Evolutionary conservation across 1,140 invertebrate species (phyloP).

Genomic region (Temnothorax nylanderi): DNA sequence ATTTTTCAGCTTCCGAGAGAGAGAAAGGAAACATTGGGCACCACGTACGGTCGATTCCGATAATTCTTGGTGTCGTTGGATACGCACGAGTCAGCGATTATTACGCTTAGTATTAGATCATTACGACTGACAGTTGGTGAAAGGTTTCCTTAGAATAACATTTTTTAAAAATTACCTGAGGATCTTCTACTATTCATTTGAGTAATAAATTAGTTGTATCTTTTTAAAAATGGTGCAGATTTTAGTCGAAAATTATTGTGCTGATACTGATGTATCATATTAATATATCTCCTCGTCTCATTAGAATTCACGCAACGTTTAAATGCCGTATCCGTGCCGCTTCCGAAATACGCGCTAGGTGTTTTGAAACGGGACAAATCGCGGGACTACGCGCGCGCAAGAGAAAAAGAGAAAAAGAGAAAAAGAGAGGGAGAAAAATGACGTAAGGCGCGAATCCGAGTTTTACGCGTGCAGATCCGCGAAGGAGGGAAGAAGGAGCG

Average conservation of each 20-base stretch:
- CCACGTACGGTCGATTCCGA: background rate
- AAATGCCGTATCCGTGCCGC: background rate
- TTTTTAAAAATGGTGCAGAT: background rate
- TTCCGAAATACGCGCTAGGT: background rate
- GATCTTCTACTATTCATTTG: background rate
- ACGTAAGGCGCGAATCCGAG: background rate
- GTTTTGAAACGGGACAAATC: background rate
- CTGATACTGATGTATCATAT: conserved; percentile 16
- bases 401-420: background rate
- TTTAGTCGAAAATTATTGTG: background rate
- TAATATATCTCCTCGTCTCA: background rate
- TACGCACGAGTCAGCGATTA: background rate
- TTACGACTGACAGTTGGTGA: background rate
- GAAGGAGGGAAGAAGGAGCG: background rate
- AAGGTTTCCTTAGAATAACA: background rate
- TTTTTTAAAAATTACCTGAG: background rate
- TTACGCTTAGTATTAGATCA: background rate
- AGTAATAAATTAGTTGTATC: background rate
- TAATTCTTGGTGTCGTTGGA: background rate
- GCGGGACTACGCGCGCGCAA: background rate
- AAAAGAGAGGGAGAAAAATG: background rate
- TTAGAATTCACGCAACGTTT: conserved; percentile 39
- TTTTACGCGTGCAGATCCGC: conserved; percentile 2
- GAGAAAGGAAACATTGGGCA: background rate
- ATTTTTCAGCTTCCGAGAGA: background rate